A percentile compares a stretch with the other conserved stretches of the same genome.
phyloP scores from a whole-genome alignment of 2,888 invertebrate genomes.

The Sarcophaga rosellei region DNA sequence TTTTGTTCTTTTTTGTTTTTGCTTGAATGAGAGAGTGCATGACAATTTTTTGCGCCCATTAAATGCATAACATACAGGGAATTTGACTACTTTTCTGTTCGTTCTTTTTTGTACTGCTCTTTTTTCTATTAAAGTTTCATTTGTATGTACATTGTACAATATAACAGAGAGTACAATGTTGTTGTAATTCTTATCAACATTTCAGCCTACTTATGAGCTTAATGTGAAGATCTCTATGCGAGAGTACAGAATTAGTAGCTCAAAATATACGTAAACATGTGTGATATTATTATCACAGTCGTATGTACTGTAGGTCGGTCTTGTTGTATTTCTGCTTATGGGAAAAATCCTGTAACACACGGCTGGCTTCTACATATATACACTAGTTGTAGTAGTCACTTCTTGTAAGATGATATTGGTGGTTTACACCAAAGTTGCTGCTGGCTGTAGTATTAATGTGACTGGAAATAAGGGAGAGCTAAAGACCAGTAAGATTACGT shows the following conservation, averaged over 20 bases:
- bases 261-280: not conserved
- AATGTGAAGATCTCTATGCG: not conserved
- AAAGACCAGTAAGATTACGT: too few relatives aligned
- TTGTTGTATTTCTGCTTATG: slow-evolving; percentile 14
- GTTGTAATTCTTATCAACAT: not conserved
- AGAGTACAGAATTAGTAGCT: not conserved
- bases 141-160: slow-evolving; percentile 1
- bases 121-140: not conserved
- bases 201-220: slow-evolving; percentile 8
- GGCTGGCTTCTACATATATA: slow-evolving; percentile 10
- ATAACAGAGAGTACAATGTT: not conserved
- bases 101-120: not conserved
- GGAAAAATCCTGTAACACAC: slow-evolving; percentile 58
- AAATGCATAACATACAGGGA: not conserved
- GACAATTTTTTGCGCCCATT: not conserved
- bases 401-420: slow-evolving; percentile 19
- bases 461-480: too few relatives aligned
- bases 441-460: not conserved
- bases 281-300: not conserved
- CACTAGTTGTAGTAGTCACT: not conserved
- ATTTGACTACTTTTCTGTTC: not conserved
- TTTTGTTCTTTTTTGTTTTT: not conserved
- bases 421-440: not conserved
- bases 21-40: slow-evolving; percentile 17
- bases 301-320: slow-evolving; percentile 8